These are phyloP conservation scores for Platycnemis pennipes DNA, from an alignment of 2,888 invertebrate genomes.

Conservation along the genomic window DNA sequence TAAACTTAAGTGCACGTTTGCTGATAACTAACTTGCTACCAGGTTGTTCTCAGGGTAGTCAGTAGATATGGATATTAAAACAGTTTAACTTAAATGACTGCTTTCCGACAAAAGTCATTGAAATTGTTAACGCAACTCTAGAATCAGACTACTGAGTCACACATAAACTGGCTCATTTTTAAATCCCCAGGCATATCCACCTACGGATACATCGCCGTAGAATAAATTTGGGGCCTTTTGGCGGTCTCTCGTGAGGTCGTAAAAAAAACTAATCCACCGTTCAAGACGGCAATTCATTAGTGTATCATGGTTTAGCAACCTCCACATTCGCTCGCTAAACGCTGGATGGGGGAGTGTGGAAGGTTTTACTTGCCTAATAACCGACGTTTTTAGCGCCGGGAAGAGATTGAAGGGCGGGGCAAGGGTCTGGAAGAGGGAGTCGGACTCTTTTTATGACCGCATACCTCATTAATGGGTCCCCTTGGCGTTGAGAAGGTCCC, in stretches of 20 bases:
- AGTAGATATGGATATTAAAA: too few species aligned
- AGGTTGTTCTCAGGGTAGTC: too few species aligned
- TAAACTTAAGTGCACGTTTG: too few species aligned
- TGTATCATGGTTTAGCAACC: constrained; percentile 2
- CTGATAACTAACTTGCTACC: too few species aligned
- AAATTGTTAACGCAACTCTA: too few species aligned
- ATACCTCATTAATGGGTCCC: constrained; percentile 49
- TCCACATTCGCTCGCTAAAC: not conserved
- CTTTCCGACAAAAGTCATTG: too few species aligned
- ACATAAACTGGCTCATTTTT: not conserved
- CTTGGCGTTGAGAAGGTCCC: too few species aligned
- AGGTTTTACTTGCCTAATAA: not conserved
- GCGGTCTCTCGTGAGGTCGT: not conserved
- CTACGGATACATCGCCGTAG: not conserved
- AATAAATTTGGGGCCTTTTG: not conserved
- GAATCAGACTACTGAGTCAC: too few species aligned
- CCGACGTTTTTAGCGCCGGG: not conserved
- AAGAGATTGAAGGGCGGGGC: not conserved
- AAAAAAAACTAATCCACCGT: constrained; percentile 22
- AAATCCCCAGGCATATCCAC: not conserved
- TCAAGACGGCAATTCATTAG: constrained; percentile 32
- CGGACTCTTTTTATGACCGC: constrained; percentile 29
- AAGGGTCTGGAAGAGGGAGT: not conserved
- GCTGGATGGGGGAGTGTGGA: not conserved
- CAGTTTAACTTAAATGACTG: too few species aligned